Evolutionary conservation across 2,888 invertebrate species (phyloP).

Genomic region (Coleophora deauratella): DNA sequence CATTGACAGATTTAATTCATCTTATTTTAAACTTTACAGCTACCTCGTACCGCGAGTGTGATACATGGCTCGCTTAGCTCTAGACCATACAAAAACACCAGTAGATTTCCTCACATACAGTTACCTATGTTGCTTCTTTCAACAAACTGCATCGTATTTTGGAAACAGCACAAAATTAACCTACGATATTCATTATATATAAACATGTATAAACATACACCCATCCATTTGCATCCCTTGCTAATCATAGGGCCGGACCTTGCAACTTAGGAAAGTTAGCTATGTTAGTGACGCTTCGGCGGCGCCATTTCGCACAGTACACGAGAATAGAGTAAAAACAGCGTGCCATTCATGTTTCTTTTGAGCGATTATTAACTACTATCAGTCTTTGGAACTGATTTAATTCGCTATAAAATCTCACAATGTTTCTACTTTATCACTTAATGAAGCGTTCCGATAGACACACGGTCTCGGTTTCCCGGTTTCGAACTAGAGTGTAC

Average conservation of each 20-base stretch:
- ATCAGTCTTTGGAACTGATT: no score
- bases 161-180: slow-evolving; percentile 67
- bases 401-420: no score
- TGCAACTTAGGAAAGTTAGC: slow-evolving; percentile 60
- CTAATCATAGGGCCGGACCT: slow-evolving; percentile 46
- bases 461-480: no score
- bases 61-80: slow-evolving; percentile 17
- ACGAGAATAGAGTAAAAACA: not conserved
- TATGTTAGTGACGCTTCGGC: not conserved
- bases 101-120: slow-evolving; percentile 20
- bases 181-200: slow-evolving; percentile 70
- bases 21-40: slow-evolving; percentile 15
- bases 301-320: no score
- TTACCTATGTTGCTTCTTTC: slow-evolving; percentile 17
- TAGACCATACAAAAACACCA: slow-evolving; percentile 27
- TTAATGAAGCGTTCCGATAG: no score
- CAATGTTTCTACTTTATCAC: no score
- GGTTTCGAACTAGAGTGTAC: no score
- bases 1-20: slow-evolving; percentile 24
- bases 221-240: slow-evolving; percentile 48
- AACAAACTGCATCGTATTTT: slow-evolving; percentile 29
- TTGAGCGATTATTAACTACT: no score
- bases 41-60: slow-evolving; percentile 13
- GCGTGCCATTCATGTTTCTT: no score
- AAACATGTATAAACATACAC: slow-evolving; percentile 65